Evolutionary conservation across 35 echinoderm and acorn worm genomes (phyloP), one percentile per base, ranked within the genome.

Genomic region (Heliocidaris erythrogramma): DNA sequence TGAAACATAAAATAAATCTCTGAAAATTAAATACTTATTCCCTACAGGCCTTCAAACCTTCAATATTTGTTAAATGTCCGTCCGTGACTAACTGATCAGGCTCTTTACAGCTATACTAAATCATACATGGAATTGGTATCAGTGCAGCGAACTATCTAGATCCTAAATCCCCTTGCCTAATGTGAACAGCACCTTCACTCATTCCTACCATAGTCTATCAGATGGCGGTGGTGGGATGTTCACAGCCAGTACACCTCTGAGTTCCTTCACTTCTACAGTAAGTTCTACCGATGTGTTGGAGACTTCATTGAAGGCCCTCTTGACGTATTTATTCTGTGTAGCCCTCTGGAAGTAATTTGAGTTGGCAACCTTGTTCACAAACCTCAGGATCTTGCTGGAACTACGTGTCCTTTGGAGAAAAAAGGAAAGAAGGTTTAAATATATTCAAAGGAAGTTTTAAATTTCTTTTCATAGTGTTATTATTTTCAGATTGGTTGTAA

Each of bases 271-370:
- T 48, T 99, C 98, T 30, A 99, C 95, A 11, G 95, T 95, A 56
- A 97, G 94, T 49, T 96, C 96, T 59, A 99, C 95, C 2, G 98
- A 95, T 0, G 96, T 96, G 85, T 97, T 99, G 85, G 98, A 99
- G 30, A 99, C 97, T 31, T 97, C 98, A 48, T 99, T 97, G 59
- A 99, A 96, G 31, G 98, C 98, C 32, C 94, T 87, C 84, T 97
- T 97, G 27, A 99, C 95, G 24, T 99, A 99, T 86, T 97, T 97
- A 93, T 97, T 96, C 95, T 99, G 95, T 0, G 98, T 96, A 17
- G 98, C 98, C 35, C 95, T 97, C 85, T 97, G 95, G 94, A 99
- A 99, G 91, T 97, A 97, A 85, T 99, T 97, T 56, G 98, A 99
- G 94, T 95, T 97, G 94, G 98, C 96, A 7, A 97, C 95, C 88